Evolutionary conservation across 2,797 vertebrate species (phyloP).

Genomic region (Alcedo quadribrachys): DNA sequence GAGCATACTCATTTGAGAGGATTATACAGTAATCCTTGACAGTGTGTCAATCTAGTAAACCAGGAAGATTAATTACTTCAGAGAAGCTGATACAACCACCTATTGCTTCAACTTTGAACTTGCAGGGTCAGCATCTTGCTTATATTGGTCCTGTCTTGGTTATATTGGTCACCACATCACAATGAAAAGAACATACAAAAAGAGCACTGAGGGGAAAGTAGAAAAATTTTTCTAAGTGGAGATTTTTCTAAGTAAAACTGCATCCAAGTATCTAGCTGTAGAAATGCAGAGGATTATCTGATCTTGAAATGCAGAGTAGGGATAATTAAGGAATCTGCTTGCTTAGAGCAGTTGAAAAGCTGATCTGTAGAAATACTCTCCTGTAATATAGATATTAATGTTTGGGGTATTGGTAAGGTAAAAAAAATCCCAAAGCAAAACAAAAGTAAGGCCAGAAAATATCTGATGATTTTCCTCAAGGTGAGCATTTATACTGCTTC

Average conservation of each 20-base stretch:
- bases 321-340: neutral
- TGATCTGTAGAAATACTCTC: neutral
- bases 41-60: neutral
- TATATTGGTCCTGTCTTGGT: neutral
- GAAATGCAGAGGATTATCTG: neutral
- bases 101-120: neutral
- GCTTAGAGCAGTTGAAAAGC: neutral
- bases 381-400: neutral
- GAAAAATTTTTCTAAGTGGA: no score
- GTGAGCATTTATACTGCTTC: neutral
- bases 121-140: neutral
- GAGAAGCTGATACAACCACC: neutral
- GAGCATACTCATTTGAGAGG: neutral
- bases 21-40: neutral
- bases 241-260: neutral
- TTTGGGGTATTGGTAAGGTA: neutral
- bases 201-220: neutral
- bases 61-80: neutral
- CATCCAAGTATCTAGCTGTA: neutral
- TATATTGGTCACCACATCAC: neutral
- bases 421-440: neutral
- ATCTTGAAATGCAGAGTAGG: neutral
- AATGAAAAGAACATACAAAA: neutral
- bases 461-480: neutral
- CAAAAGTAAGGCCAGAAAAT: neutral